A percentile compares a stretch with the other conserved stretches of the same genome.
Conservation (phyloP, 1,140 invertebrate genomes). For the Dreissena rostriformis region DNA sequence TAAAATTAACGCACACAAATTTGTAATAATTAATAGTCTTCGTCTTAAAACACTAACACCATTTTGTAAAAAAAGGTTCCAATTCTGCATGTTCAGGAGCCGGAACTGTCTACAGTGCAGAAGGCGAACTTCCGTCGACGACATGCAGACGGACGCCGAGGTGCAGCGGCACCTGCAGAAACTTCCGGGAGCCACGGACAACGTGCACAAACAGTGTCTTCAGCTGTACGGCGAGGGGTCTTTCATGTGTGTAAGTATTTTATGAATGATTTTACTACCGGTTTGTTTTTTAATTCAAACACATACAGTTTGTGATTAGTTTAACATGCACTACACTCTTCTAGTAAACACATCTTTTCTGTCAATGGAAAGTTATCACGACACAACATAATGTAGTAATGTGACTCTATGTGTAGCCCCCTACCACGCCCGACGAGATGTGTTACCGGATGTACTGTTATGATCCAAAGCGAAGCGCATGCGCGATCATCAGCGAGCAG, state of each 20-base stretch:
- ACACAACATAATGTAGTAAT: no score
- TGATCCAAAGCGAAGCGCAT: conserved; percentile 47
- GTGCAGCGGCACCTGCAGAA: conserved; percentile 23
- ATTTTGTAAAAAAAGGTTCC: no score
- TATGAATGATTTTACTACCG: no score
- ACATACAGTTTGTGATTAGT: no score
- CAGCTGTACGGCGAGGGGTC: conserved; percentile 46
- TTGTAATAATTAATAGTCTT: no score
- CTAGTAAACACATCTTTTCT: no score
- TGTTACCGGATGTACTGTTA: conserved; percentile 59
- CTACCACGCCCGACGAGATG: conserved; percentile 41
- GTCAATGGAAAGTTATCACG: no score
- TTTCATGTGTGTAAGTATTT: conserved; percentile 54
- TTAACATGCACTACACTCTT: no score
- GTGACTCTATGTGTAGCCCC: conserved; percentile 19
- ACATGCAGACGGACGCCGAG: conserved; percentile 25
- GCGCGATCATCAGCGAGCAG: conserved; percentile 56
- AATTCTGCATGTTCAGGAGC: conserved; percentile 11
- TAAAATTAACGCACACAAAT: no score
- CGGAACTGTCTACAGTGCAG: conserved; percentile 47
- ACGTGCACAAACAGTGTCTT: conserved; percentile 46
- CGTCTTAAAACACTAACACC: no score
- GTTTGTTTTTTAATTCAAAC: no score
- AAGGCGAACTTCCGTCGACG: background rate
- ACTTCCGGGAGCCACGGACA: conserved; percentile 34